Evolutionary conservation across 1,140 invertebrate species (phyloP).

Genomic region (Zaprionus gabonicus): DNA sequence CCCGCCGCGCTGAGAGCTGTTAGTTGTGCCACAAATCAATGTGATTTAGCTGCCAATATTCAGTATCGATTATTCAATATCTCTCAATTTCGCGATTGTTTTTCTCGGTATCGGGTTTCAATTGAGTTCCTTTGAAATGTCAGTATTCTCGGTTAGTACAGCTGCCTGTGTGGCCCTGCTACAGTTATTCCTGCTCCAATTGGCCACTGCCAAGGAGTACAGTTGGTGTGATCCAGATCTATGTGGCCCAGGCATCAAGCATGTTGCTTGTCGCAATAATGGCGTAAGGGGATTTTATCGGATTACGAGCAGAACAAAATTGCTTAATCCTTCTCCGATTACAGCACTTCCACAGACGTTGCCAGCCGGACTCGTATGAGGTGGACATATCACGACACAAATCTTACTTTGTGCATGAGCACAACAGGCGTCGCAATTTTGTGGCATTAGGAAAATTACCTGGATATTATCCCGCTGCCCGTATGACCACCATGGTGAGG

Average conservation of each 20-base stretch:
- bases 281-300: constrained; percentile 56
- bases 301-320: not conserved
- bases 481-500: constrained; percentile 82
- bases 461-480: constrained; percentile 76
- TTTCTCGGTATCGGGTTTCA: not conserved
- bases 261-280: constrained; percentile 74
- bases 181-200: constrained; percentile 47
- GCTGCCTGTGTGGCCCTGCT: constrained; percentile 52
- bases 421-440: constrained; percentile 77
- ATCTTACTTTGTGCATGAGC: constrained; percentile 68
- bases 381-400: constrained; percentile 69
- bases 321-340: not conserved
- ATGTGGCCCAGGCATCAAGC: constrained; percentile 55
- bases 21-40: constrained; percentile 35
- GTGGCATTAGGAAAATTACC: constrained; percentile 72
- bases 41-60: constrained; percentile 21
- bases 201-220: constrained; percentile 47
- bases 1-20: not conserved
- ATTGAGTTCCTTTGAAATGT: constrained; percentile 37
- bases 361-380: constrained; percentile 71
- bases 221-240: constrained; percentile 75
- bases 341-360: constrained; percentile 68
- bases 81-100: constrained; percentile 1
- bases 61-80: constrained; percentile 22
- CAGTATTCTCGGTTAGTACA: constrained; percentile 15